Conservation (phyloP, 2,797 vertebrate species). For the Enteromius thamalakanensis region DNA sequence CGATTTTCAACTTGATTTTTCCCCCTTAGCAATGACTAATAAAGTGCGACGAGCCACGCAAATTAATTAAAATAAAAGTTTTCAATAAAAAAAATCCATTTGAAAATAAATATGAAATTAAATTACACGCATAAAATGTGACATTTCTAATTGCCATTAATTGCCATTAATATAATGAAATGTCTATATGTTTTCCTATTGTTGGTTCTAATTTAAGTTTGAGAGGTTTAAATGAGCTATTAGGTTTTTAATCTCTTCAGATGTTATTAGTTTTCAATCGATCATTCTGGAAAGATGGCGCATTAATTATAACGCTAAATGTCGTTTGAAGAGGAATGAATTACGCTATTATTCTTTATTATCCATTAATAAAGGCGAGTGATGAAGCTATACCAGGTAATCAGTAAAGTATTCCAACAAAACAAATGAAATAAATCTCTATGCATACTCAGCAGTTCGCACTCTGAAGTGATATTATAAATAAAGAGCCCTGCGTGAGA, state of each 20-base stretch:
- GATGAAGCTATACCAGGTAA: not conserved
- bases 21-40: not conserved
- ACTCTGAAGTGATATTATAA: constrained; percentile 78
- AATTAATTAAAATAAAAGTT: not conserved
- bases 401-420: constrained; percentile 48
- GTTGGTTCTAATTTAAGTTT: not conserved
- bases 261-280: not conserved
- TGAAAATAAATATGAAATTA: not conserved
- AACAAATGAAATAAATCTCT: constrained; percentile 77
- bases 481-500: constrained; percentile 78
- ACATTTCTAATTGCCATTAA: not conserved
- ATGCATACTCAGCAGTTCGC: constrained; percentile 75
- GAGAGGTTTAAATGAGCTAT: not conserved
- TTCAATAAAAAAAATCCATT: not conserved
- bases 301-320: constrained; percentile 1
- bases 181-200: not conserved
- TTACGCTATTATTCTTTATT: not conserved
- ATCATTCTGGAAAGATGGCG: not conserved
- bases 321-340: not conserved
- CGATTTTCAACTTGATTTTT: not conserved
- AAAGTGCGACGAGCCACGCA: not conserved
- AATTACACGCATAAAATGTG: not conserved
- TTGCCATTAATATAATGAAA: not conserved
- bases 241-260: not conserved
- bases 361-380: not conserved